Base-by-base conservation (phyloP, 2,797 vertebrate species). In the Pagetopsis macropterus region DNA sequence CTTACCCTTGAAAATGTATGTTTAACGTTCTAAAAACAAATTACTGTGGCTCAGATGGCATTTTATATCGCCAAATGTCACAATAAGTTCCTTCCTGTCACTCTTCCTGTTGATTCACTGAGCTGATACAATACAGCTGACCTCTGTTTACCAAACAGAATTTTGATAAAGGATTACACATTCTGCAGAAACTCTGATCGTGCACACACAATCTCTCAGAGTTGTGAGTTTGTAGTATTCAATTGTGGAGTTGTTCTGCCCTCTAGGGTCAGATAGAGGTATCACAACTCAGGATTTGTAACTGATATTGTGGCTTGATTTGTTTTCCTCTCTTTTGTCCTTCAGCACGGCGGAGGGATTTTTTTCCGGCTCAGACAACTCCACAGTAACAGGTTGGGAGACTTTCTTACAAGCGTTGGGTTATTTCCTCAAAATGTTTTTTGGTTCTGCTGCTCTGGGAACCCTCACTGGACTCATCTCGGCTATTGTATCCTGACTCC, bases 361-460 rank as follows among this genome's bases (percentile, higher is more conserved):
- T 85, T 96, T 98, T 78, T 96, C 96, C 63, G 96, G 93, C 74
- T 95, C 96, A 46, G 96, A 97, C 70, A 96, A 92, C 91, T 94
- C 96, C 59, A 93, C 93, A 84, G 95, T 97, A 62, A 96, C 95
- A 9, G 98, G 96, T 88, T 99, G 97, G 97, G 94, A 97, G 87
- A 99, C 96, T 0, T 99, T 99, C 83, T 54, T 97, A 11, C 98
- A 99, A 89, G 98, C 98, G 0, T 88, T 99, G 71, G 94, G 95
- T 45, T 98, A 99, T 91, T 99, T 99, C 85, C 96, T 99, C 17
- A 94, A 98, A 86, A 99, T 99, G 98, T 99, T 99, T 91, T 99
- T 99, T 33, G 98, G 98, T 70, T 99, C 98, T 1, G 96, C 98
- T 5, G 98, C 97, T 0, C 95, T 99, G 48, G 98, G 98, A 88